phyloP scores from a whole-genome alignment of 2,113 vertebrate genomes.

The Uria lomvia region DNA sequence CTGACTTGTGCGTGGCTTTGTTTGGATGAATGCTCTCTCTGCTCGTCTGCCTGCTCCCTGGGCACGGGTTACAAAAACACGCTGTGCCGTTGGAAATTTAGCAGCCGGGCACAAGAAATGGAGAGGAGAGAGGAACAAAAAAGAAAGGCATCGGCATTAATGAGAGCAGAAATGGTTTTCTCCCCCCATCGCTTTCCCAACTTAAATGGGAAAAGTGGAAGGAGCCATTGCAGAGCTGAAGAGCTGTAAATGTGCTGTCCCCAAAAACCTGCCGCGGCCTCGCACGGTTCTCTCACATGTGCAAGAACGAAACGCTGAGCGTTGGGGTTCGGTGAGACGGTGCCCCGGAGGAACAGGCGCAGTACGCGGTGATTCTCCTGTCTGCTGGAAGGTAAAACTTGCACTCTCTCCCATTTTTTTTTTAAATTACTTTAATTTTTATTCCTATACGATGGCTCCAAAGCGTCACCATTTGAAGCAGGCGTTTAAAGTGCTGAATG shows the following conservation, averaged over 20 bases:
- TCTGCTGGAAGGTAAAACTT: not conserved
- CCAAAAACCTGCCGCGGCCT: not conserved
- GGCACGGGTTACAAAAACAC: not conserved
- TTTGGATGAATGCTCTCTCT: not conserved
- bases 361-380: not conserved
- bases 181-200: not conserved
- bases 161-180: not conserved
- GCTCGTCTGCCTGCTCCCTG: not conserved
- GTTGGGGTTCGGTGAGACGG: not conserved
- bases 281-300: rapidly evolving
- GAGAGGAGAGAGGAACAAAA: no score
- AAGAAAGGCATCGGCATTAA: not conserved
- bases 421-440: not conserved
- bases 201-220: not conserved
- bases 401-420: not conserved
- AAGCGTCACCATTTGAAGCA: not conserved
- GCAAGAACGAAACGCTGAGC: not conserved
- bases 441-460: not conserved
- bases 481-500: not conserved
- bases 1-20: not conserved
- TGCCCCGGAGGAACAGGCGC: not conserved
- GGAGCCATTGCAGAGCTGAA: rapidly evolving
- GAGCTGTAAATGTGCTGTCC: not conserved
- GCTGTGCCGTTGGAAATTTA: not conserved
- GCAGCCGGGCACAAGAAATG: not conserved